Conservation (phyloP, 2,888 invertebrate species). For the Sphaeridia pumilis region DNA sequence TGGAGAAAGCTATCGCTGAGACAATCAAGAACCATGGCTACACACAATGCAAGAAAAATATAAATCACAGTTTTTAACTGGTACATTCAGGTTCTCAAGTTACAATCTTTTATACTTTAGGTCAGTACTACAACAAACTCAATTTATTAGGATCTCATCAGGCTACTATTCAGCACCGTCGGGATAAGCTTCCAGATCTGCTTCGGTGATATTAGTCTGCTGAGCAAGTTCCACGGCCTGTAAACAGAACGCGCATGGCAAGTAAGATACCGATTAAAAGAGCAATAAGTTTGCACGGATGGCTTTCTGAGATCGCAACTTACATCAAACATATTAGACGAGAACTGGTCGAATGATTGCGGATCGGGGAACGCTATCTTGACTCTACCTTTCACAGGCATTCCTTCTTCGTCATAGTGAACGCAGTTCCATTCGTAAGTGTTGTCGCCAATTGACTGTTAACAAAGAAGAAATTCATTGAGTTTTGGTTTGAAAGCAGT, state of each 20-base stretch:
- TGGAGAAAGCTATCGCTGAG: too few species aligned
- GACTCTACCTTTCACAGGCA: conserved; percentile 20
- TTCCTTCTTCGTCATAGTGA: conserved; percentile 11
- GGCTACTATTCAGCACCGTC: conserved; percentile 1
- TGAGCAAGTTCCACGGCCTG: conserved; percentile 26
- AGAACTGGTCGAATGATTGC: conserved; percentile 22
- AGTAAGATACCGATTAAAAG: background rate
- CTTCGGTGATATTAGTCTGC: conserved; percentile 25
- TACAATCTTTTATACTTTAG: too few species aligned
- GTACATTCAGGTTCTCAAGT: too few species aligned
- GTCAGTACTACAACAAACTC: too few species aligned
- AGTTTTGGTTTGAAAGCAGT: background rate
- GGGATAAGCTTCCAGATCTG: conserved; percentile 13
- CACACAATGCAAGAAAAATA: too few species aligned
- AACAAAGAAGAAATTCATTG: background rate
- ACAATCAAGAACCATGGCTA: too few species aligned
- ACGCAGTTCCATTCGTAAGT: conserved; percentile 25
- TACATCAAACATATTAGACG: conserved; percentile 26
- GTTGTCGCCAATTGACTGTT: conserved; percentile 16
- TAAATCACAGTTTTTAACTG: too few species aligned
- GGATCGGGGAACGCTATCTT: conserved; percentile 19
- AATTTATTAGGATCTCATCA: too few species aligned
- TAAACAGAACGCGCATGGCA: conserved; percentile 1
- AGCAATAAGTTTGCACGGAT: background rate
- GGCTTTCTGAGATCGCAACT: conserved; percentile 6